Base-by-base conservation (phyloP, 2,113 vertebrate species). In the Bagarius yarrelli region DNA sequence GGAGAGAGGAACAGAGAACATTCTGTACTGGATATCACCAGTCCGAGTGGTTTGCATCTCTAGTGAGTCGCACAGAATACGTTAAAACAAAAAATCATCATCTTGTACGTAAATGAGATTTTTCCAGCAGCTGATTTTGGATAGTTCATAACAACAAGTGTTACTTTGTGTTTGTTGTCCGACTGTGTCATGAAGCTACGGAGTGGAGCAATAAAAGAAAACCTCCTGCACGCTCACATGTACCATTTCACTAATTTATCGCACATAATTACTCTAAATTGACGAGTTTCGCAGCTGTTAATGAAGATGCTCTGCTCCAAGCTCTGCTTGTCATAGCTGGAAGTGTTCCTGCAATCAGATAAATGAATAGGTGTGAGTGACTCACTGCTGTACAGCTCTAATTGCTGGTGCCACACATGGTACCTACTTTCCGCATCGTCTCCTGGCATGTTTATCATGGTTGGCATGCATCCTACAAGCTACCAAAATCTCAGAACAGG, bases 321-420 rank as follows among this genome's bases (percentile, higher is more conserved):
- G 57, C 56, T 34, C 44, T 32, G 59, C 59, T 63, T 55, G 59
- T 63, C 53, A 50, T 57, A 57, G 78, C 66, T 71, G 66, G 53
- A 55, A 19, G 21, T 55, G 53, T 79, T 25, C 25, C 66, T 70
- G 66, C 55, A 60, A 60, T 80, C 78, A 80, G 55, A 56, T 47
- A 60, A 60, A 79, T 47, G 55, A 50, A 25, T 71, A 56, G 40
- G 52, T 79, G 53, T 69, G 77, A 79, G 64, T 27, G 47, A 63
- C 47, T 56, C 23, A 50, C 53, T 56, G 53, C 63, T 76, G 56
- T 69, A 27, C 53, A 64, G 14, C 32, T 56, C 44, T 80, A 60
- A 76, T 84, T 34, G n/a, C 78, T 60, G 57, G 6, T 84, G 40
- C 9, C 15, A n/a, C 6, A 70, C 36, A 60, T 27, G 36, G 12